These are phyloP conservation scores for Equus przewalskii DNA, from an alignment of 2,113 vertebrate species.

Conservation along the genomic window DNA sequence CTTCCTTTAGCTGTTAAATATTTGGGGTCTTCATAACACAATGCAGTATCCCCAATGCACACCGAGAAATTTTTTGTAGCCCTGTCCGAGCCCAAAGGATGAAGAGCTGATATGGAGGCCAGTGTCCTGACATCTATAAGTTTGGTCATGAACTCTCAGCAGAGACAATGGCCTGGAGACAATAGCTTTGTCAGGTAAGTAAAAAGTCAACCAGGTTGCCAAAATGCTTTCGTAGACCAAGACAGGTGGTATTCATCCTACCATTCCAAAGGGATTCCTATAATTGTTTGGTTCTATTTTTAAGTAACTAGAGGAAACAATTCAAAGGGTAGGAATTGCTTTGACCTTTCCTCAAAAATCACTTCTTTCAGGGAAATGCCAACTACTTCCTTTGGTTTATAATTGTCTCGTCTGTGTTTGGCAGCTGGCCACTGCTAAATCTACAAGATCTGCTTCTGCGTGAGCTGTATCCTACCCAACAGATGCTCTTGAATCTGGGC, in stretches of 20 bases:
- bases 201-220: not conserved
- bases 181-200: not conserved
- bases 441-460: not conserved
- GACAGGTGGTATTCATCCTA: not conserved
- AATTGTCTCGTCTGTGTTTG: slow-evolving; percentile 52
- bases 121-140: not conserved
- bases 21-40: not conserved
- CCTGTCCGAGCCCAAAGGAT: not conserved
- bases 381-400: slow-evolving; percentile 19
- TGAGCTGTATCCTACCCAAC: slow-evolving; percentile 35
- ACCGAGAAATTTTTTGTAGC: not conserved
- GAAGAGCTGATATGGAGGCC: not conserved
- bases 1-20: not conserved
- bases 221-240: not conserved
- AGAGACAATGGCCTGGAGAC: not conserved
- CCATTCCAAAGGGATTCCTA: not conserved
- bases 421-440: slow-evolving; percentile 23
- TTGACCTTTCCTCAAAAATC: not conserved
- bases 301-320: not conserved
- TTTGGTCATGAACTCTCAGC: not conserved
- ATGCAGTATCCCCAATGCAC: not conserved
- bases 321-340: not conserved
- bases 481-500: slow-evolving; percentile 76
- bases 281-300: not conserved
- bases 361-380: not conserved